These are phyloP conservation scores for Engystomops pustulosus DNA, from an alignment of 2,113 vertebrate species.

Conservation along the genomic window DNA sequence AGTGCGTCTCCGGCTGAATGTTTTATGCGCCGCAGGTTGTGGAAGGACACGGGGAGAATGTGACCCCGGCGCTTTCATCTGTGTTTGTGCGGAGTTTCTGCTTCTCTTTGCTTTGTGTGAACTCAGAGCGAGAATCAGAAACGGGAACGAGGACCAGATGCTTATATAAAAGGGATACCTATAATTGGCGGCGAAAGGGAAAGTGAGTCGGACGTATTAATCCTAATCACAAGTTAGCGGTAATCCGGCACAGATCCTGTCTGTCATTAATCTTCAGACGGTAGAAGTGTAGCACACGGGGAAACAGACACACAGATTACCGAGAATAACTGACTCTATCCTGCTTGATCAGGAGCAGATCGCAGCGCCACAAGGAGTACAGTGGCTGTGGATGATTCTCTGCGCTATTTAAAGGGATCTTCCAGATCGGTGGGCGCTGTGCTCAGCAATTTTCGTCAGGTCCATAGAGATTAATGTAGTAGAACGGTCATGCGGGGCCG, in stretches of 20 bases:
- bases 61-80: constrained; percentile 1
- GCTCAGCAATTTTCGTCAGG: too few species aligned
- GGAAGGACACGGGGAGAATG: constrained; percentile 15
- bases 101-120: background rate
- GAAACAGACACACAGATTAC: background rate
- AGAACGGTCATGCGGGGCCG: too few species aligned
- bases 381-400: background rate
- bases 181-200: constrained; percentile 29
- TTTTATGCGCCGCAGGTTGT: background rate
- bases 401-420: background rate
- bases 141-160: background rate
- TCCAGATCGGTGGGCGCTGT: too few species aligned
- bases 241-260: constrained; percentile 35
- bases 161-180: constrained; percentile 20
- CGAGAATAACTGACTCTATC: background rate
- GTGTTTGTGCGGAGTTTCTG: background rate
- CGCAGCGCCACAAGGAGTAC: background rate
- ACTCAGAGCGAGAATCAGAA: background rate
- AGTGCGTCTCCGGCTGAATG: constrained; percentile 12
- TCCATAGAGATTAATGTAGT: too few species aligned
- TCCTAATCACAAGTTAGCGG: constrained; percentile 38
- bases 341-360: background rate
- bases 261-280: constrained; percentile 8
- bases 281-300: background rate
- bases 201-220: constrained; percentile 17